Evolutionary conservation across 1,140 invertebrate genomes (phyloP), one percentile per base, ranked within the genome.

Genomic region (Eriosoma lanigerum): DNA sequence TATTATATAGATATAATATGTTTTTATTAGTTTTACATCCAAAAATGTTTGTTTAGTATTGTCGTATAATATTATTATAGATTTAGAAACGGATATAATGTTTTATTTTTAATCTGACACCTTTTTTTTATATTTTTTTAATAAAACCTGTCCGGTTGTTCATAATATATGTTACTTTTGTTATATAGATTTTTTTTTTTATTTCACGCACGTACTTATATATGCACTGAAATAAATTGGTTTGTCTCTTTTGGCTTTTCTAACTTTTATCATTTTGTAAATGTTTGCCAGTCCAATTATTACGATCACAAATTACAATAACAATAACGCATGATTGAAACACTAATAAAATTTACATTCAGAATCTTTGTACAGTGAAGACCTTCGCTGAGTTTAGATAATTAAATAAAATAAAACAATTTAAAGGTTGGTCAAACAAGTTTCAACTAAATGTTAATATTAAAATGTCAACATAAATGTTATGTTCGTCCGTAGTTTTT

Each of bases 171-270:
- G 21, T n/a, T n/a, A n/a, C n/a, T n/a, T n/a, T n/a, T 66, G 10
- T 72, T 52, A 52, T 52, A 72, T 72, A 24, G 24, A 26, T 38
- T 68, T 50, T 70, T 68, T 68, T n/a, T 52, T 52, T 62, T 17
- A 26, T 52, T 38, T 38, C 10, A 44, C 32, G 32, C 44, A 9
- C 64, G n/a, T n/a, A 19, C 46, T 24, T 24, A 48, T 24, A 68
- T 26, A 29, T 29, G 48, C 17, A 19, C 29, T 52, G 6, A 50
- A 52, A 72, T 52, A 72, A 72, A 52, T 72, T 72, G 46, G 68
- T 50, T 72, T 46, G 48, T 72, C 26, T 52, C 26, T 13, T 70
- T 70, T 19, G n/a, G 38, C 15, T 72, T 29, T 13, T 72, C 29
- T 52, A 62, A 0, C 9, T 72, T 52, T 72, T 29, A 38, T 4